Percentiles rank a stretch among this genome's conserved stretches.
Evolutionary conservation across 2,113 vertebrate genomes (phyloP).

Genomic region (Peromyscus polionotus): DNA sequence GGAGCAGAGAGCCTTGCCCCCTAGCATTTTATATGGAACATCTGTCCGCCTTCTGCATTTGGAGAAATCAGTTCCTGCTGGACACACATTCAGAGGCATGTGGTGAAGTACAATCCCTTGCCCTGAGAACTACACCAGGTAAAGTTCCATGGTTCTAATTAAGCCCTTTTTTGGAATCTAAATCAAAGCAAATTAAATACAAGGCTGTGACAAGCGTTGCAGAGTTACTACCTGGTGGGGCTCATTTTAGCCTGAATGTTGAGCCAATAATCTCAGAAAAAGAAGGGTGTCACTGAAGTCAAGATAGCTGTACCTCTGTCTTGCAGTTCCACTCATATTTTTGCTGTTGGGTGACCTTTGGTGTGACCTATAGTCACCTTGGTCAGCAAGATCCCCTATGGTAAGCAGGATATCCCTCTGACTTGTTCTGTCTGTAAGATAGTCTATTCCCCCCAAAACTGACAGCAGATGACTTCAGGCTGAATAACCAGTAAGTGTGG

Average conservation of each 20-base stretch:
- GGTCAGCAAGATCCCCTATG: conserved; percentile 48
- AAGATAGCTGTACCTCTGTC: not conserved
- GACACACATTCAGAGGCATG: not conserved
- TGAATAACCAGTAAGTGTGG: conserved; percentile 32
- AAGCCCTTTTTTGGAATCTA: conserved; percentile 35
- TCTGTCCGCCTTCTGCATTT: not conserved
- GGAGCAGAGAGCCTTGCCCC: not conserved
- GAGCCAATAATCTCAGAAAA: conserved; percentile 31
- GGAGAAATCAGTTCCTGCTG: not conserved
- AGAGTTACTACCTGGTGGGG: not conserved
- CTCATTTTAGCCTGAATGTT: not conserved
- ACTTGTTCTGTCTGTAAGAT: conserved; percentile 54
- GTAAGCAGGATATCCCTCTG: not conserved
- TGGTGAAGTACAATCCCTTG: conserved; percentile 3
- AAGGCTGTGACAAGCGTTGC: not conserved
- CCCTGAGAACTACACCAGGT: not conserved
- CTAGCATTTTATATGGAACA: not conserved
- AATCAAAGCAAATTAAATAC: conserved; percentile 46
- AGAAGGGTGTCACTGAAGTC: not conserved
- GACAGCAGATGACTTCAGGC: conserved; percentile 55
- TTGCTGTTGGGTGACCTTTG: conserved; percentile 50
- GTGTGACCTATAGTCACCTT: not conserved
- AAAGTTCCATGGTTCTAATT: not conserved
- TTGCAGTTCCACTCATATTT: not conserved
- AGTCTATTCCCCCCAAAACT: not conserved